Evolutionary conservation across 2,113 vertebrate genomes (phyloP).

Genomic region (Sporophila hypoxantha): DNA sequence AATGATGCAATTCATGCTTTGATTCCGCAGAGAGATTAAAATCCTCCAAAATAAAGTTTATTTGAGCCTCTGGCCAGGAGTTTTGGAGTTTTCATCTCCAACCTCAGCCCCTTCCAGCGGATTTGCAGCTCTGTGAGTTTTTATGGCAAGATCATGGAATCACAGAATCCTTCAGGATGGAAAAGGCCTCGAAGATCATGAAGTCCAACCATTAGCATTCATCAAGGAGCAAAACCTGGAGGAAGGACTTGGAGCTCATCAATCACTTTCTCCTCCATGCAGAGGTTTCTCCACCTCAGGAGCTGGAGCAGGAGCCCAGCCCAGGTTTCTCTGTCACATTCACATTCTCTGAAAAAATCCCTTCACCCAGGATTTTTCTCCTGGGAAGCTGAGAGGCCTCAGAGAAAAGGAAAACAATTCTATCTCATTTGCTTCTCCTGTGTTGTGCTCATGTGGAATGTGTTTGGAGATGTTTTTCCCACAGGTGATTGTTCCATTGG

Average conservation of each 20-base stretch:
- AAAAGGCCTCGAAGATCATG: not conserved
- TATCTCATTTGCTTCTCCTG: too few relatives aligned
- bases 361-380: too few relatives aligned
- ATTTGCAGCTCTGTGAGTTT: not conserved
- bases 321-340: not conserved
- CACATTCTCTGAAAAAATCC: too few relatives aligned
- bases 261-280: not conserved
- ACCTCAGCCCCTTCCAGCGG: not conserved
- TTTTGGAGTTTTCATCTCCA: not conserved
- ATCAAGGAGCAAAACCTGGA: not conserved
- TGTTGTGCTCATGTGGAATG: too few relatives aligned
- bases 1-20: not conserved
- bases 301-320: not conserved
- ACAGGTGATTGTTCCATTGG: too few relatives aligned
- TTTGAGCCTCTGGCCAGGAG: not conserved
- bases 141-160: not conserved
- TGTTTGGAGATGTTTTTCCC: too few relatives aligned
- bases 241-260: not conserved
- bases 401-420: too few relatives aligned
- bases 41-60: not conserved
- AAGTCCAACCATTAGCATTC: not conserved
- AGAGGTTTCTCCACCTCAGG: not conserved
- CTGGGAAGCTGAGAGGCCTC: too few relatives aligned
- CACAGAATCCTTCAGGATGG: not conserved
- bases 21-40: not conserved